Evolutionary conservation across 2,113 vertebrate genomes (phyloP).

Genomic region (Peromyscus maniculatus): DNA sequence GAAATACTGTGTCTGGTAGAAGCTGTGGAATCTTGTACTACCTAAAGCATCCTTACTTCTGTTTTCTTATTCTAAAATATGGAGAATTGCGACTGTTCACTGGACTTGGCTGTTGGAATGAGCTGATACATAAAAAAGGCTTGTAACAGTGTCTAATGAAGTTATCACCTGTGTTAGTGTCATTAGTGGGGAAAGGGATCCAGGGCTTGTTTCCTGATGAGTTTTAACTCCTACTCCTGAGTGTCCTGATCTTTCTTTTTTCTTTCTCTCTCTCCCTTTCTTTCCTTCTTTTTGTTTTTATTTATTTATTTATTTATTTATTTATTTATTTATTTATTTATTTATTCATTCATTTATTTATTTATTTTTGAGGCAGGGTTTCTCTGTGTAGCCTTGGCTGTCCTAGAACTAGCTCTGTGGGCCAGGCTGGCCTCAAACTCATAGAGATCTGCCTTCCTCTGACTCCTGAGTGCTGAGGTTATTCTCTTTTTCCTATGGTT

Average conservation of each 20-base stretch:
- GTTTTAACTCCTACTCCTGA: constrained; percentile 24
- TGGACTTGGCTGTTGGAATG: neutral
- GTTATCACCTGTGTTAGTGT: neutral
- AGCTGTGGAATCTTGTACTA: neutral
- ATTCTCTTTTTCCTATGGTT: neutral
- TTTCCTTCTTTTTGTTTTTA: no score
- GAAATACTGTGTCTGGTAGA: neutral
- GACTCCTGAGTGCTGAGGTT: no score
- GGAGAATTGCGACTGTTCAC: neutral
- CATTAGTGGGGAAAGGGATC: neutral
- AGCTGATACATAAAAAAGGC: neutral
- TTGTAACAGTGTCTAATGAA: neutral
- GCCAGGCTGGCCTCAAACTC: no score
- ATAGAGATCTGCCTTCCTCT: no score
- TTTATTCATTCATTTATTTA: no score
- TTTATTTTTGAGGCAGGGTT: no score
- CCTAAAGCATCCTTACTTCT: neutral
- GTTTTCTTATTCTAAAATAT: constrained; percentile 24
- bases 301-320: no score
- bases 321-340: no score
- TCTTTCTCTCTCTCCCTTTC: no score
- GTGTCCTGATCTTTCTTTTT: neutral
- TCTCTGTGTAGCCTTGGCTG: no score
- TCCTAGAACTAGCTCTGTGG: no score
- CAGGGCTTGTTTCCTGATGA: neutral